Percentiles rank a stretch among this genome's conserved stretches.
These are phyloP conservation scores for Neosilurus hyrtlii DNA, from an alignment of 2,797 vertebrate species.

Conservation along the genomic window DNA sequence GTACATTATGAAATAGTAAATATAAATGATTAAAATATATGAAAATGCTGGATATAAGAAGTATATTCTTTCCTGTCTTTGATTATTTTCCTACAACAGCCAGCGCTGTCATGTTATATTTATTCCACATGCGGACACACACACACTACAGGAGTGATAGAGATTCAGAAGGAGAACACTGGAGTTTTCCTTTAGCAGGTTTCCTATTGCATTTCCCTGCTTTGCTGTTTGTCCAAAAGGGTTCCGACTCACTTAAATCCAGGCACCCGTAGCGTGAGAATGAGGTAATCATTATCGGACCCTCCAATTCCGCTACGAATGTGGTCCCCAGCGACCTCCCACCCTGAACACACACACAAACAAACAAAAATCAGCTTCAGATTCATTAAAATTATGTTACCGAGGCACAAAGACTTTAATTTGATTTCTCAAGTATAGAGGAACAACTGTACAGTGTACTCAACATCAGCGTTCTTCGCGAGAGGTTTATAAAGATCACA, in stretches of 20 bases:
- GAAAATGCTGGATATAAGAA: neutral
- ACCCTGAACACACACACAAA: conserved; percentile 72
- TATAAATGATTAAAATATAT: neutral
- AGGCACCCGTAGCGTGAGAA: conserved; percentile 88
- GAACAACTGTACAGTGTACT: no score
- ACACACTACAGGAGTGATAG: neutral
- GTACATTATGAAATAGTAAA: neutral
- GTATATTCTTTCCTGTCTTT: neutral
- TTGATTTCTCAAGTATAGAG: neutral
- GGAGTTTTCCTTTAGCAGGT: neutral
- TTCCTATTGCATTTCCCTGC: neutral
- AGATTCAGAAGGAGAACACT: neutral
- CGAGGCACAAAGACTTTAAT: neutral
- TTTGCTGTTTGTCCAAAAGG: neutral
- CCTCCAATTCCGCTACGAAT: conserved; percentile 89
- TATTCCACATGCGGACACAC: neutral
- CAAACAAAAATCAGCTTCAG: neutral
- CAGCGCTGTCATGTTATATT: neutral
- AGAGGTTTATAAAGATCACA: neutral
- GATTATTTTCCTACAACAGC: conserved; percentile 3
- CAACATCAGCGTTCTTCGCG: neutral
- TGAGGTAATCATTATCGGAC: conserved; percentile 96
- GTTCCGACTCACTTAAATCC: conserved; percentile 88
- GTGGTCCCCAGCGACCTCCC: conserved; percentile 95
- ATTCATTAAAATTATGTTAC: neutral